These are phyloP conservation scores for Drosophila hamatofila DNA, from an alignment of 2,888 invertebrate species.

Conservation along the genomic window DNA sequence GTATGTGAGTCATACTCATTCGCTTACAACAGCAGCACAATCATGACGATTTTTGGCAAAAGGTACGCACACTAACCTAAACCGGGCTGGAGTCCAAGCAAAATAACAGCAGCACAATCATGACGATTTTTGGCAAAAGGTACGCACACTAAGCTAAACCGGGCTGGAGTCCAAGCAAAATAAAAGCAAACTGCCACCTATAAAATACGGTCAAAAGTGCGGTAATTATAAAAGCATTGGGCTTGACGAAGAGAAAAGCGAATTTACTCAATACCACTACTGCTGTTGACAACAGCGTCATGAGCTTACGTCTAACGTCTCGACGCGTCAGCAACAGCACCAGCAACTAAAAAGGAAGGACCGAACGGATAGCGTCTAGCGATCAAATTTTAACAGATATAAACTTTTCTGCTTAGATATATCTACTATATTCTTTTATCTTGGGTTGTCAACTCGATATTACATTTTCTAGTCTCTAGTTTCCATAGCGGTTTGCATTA, in stretches of 20 bases:
- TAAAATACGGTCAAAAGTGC: conserved; percentile 55
- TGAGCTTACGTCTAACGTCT: conserved; percentile 57
- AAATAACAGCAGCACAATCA: neutral
- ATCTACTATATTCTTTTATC: too few relatives aligned
- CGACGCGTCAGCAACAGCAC: conserved; percentile 14
- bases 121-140: too few relatives aligned
- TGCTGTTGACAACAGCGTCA: conserved; percentile 68
- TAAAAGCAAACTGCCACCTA: conserved; percentile 28
- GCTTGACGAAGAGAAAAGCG: conserved; percentile 23
- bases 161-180: conserved; percentile 13
- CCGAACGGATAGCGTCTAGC: too few relatives aligned
- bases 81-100: conserved; percentile 10
- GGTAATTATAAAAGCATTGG: conserved; percentile 68
- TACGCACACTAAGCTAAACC: neutral
- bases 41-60: too few relatives aligned
- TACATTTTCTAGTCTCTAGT: too few relatives aligned
- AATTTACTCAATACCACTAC: neutral
- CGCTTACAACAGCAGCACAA: too few relatives aligned
- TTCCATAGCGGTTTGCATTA: too few relatives aligned
- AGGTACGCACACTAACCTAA: neutral
- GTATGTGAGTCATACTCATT: neutral
- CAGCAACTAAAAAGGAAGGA: neutral
- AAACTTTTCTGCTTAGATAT: too few relatives aligned
- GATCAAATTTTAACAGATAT: too few relatives aligned
- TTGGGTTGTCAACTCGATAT: too few relatives aligned